Evolutionary conservation across 2,113 vertebrate species (phyloP), one percentile per base, ranked within the genome.

Genomic region (Notarius lentiginosus): DNA sequence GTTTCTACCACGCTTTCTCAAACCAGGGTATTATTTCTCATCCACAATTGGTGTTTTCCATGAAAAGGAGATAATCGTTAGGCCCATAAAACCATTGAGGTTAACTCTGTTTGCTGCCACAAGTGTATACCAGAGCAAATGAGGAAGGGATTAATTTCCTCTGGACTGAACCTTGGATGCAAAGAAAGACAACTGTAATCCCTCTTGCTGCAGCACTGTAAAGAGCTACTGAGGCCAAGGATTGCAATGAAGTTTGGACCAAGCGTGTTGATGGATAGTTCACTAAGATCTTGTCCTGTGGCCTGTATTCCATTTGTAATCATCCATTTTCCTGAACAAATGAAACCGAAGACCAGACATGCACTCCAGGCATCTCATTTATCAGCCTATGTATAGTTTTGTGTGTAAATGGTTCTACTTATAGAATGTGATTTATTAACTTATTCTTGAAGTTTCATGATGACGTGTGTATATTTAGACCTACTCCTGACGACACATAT

Each of bases 271-370:
- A 80, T 58, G 51, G 55, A 22, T 61, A 82, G 56, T 61, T 51
- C 24, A 51, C 56, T 55, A 22, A 76, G 58, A 56, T 76, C 58
- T 24, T 12, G 18, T 58, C 47, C 70, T 41, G 8, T 55, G 66
- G 58, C 27, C 68, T 55, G 5, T 53, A 82, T 30, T 47, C 15
- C 14, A 70, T 81, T 34, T 72, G 85, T 55, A 56, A 51, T 24
- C 34, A 27, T 60, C 53, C 2, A 2, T n/a, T 66, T 83, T 41
- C 51, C 58, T 47, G 65, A 83, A 58, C 66, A 49, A 63, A 49
- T 12, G 60, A 65, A 87, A 77, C 81, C 5, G 18, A 77, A 87
- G 70, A 66, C 81, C 55, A 66, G 56, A 63, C n/a, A 77, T 76
- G 20, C 27, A 55, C n/a, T 41, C 27, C 58, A n/a, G 27, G n/a